Conservation (phyloP, 2,797 vertebrate species). For the Octomys mimax region DNA sequence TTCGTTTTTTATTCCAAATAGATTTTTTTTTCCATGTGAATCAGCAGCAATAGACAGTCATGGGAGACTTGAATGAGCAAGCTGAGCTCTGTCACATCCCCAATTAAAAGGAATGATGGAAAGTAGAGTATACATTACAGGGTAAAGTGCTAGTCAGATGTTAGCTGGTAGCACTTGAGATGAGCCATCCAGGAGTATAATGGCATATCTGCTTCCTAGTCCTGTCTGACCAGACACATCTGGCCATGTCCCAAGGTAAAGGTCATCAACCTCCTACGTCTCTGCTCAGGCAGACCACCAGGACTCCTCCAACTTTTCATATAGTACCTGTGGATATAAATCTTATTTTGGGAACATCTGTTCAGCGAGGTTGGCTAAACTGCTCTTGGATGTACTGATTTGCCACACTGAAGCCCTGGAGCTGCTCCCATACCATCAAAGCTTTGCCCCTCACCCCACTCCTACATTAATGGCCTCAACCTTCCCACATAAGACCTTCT, state of each 20-base stretch:
- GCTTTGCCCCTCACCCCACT: neutral
- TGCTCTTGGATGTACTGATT: neutral
- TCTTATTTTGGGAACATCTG: neutral
- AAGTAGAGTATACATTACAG: neutral
- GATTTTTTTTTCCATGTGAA: slow-evolving; percentile 29
- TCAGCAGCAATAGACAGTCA: slow-evolving; percentile 35
- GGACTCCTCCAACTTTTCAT: neutral
- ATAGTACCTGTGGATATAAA: rapidly evolving
- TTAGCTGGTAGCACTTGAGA: neutral
- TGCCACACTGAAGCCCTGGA: neutral
- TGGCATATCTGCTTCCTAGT: neutral
- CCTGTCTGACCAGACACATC: neutral
- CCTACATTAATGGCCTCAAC: neutral
- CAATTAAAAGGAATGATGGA: neutral
- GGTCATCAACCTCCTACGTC: neutral
- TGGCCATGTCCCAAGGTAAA: neutral
- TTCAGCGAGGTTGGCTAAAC: neutral
- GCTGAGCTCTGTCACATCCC: neutral
- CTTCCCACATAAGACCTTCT: neutral
- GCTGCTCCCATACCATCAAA: neutral
- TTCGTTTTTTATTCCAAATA: neutral
- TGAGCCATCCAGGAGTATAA: neutral
- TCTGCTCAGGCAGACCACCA: neutral
- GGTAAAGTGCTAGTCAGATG: neutral
- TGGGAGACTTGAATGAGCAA: neutral